Evolutionary conservation across 1,140 invertebrate genomes (phyloP).

Genomic region (Pollicipes pollicipes): DNA sequence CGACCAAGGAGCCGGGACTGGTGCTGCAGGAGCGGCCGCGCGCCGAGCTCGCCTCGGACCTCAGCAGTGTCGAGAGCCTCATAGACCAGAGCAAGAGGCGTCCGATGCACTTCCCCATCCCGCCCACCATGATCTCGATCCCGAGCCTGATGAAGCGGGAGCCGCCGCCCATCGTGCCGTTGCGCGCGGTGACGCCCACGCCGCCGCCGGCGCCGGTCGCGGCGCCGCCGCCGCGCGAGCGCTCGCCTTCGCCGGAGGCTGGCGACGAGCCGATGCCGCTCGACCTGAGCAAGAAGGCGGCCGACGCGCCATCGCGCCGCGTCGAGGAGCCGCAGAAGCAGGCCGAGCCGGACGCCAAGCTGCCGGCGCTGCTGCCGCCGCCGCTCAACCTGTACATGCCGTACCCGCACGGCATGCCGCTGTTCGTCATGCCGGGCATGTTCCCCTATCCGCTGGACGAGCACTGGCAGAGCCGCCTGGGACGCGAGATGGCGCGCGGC

Average conservation of each 20-base stretch:
- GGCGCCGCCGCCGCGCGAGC: slow-evolving; percentile 6
- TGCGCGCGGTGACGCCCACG: slow-evolving; percentile 9
- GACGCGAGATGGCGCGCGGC: neutral
- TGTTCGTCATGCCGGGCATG: neutral
- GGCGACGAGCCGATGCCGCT: slow-evolving; percentile 15
- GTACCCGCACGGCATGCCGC: neutral
- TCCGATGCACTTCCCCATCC: slow-evolving; percentile 8
- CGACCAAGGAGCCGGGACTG: neutral
- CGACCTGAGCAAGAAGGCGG: slow-evolving; percentile 18
- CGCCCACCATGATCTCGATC: neutral
- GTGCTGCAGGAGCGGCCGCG: neutral
- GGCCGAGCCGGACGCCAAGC: slow-evolving; percentile 5
- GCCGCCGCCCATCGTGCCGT: slow-evolving; percentile 9
- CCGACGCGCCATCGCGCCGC: neutral
- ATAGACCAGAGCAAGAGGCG: slow-evolving; percentile 17
- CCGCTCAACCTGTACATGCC: neutral
- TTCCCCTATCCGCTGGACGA: neutral
- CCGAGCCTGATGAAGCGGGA: slow-evolving; percentile 7
- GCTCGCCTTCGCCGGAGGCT: slow-evolving; percentile 1
- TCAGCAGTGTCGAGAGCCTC: slow-evolving; percentile 18
- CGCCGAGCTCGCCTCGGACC: slow-evolving; percentile 16
- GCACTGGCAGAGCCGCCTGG: neutral
- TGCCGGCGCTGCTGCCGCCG: neutral
- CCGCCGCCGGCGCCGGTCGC: neutral
- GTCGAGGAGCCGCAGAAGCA: slow-evolving; percentile 10